Evolutionary conservation across 2,113 vertebrate species (phyloP), one percentile per base, ranked within the genome.

Genomic region (Ptilorrhoa leucosticta): DNA sequence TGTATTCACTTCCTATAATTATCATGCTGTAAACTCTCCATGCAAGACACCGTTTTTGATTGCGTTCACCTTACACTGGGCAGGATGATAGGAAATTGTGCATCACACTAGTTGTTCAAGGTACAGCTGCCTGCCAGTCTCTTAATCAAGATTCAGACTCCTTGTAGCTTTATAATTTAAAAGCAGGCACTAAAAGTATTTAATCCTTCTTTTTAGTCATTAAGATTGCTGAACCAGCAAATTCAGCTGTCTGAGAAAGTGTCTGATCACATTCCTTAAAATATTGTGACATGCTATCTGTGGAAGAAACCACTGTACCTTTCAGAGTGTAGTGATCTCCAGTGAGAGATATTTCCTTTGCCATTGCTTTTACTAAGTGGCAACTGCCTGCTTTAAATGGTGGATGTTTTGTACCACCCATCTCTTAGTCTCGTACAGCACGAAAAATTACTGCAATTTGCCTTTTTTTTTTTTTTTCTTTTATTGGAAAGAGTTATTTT

Each of bases 1-100:
- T 97, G 13, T 88, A 90, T 96, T 88, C 3, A 90, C 85, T 97
- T 93, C 44, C 88, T 89, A 53, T 47, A 87, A 79, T 96, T 90
- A 78, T 79, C 31, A 15, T 90, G 42, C 81, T 95, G 28, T 92
- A 94, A 96, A 71, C 60, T 96, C 82, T 57, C 30, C 69, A 35
- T 94, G 82, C 50, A 92, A 92, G 91, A 76, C 44, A 64, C 65
- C 39, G 21, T 76, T 95, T 91, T 82, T 68, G 65, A 89, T 91
- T 93, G 51, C 70, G 50, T 90, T 91, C 91, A 94, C 81, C 78
- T 97, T 87, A 73, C 85, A 87, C 51, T 95, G 87, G 88, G 57
- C 48, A 93, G 50, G 40, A 89, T 93, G 81, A 93, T 81, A 89
- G 87, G 83, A 97, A 95, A 83, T 76, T 66, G 63, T 42, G 10